phyloP scores from a whole-genome alignment of 2,113 vertebrate genomes.

The Natator depressus region DNA sequence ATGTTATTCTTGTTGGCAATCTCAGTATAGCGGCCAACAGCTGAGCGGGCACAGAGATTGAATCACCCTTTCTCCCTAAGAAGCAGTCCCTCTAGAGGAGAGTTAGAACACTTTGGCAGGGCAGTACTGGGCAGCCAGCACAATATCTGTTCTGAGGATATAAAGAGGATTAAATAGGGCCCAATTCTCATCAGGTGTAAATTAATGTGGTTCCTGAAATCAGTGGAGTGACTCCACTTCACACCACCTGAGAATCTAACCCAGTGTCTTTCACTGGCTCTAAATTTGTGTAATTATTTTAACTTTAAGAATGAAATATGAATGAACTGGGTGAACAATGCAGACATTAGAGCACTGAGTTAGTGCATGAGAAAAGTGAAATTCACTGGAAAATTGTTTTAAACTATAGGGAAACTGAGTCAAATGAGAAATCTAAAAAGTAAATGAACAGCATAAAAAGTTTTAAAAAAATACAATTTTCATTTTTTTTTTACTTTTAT shows the following conservation, averaged over 20 bases:
- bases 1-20: neutral
- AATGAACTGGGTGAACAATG: neutral
- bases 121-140: neutral
- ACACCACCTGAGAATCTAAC: neutral
- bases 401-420: neutral
- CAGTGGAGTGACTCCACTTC: neutral
- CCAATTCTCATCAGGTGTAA: neutral
- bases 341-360: neutral
- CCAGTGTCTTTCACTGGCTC: neutral
- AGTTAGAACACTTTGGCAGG: neutral
- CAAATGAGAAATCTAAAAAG: neutral
- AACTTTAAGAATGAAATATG: neutral
- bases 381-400: neutral
- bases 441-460: neutral
- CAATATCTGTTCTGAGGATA: neutral
- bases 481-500: neutral
- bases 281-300: neutral
- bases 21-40: neutral
- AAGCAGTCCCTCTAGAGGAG: neutral
- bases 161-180: neutral
- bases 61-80: fast-evolving
- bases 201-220: neutral
- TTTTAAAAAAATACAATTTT: neutral
- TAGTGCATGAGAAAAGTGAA: neutral
- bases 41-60: neutral